Evolutionary conservation across 1,140 invertebrate genomes (phyloP), one percentile per base, ranked within the genome.

Genomic region (Heliconius hermathena): DNA sequence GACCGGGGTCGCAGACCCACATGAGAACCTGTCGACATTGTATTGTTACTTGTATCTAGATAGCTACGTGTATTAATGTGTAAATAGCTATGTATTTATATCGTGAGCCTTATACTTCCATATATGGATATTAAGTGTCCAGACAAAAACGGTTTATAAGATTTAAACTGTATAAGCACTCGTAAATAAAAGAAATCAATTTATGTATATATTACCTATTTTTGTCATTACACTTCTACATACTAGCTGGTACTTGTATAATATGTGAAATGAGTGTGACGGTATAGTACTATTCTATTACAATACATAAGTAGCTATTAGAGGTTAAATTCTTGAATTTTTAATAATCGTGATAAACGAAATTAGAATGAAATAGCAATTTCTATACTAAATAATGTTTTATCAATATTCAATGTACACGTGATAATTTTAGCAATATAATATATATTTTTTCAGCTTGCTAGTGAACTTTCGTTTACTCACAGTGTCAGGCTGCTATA

Each of bases 1-100:
- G 4, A 91, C 90, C 0, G 92, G 92, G n/a, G 91, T 91, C 29
- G 88, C 89, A 8, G 92, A 93, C 8, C 90, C 91, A 80, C 89
- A 91, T 5, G 91, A 92, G 71, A 91, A 93, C 82, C 92, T 94
- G 74, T n/a, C 26, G 11, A 60, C 41, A 80, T 66, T 66, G 26
- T 66, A 26, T 66, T 66, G 26, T 66, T 66, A 60, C 54, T 60
- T 60, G 54, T 60, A 60, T 22, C 54, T 60, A 60, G 8, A 22
- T 16, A 16, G n/a, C 60, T 66, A 66, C 60, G 60, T 66, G 60
- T 66, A 66, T 29, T 38, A 41, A n/a, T 13, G 33, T 57, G 26
- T 66, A 38, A 52, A 52, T 52, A 52, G 49, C 49, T 52, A 18
- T 52, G 49, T 52, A 52, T 20, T 52, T 52, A 52, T 52, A 52